A percentile compares a stretch with the other conserved stretches of the same genome.
phyloP scores from a whole-genome alignment of 2,113 vertebrate species.

The Bambusicola thoracicus region DNA sequence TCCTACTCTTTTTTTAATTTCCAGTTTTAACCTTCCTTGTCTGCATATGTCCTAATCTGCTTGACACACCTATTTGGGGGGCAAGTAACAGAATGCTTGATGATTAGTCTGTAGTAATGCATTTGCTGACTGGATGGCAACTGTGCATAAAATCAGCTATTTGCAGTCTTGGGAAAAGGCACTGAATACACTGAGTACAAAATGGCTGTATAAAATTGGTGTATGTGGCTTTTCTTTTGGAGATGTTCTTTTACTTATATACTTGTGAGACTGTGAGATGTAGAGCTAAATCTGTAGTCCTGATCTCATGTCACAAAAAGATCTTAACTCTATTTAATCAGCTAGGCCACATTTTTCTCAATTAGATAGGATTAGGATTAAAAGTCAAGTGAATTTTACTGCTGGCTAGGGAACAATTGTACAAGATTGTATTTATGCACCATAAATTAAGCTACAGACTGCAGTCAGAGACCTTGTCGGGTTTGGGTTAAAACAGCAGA shows the following conservation, averaged over 20 bases:
- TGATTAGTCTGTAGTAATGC: neutral
- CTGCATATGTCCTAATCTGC: neutral
- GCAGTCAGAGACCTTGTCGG: neutral
- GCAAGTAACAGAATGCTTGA: neutral
- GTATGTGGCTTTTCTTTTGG: neutral
- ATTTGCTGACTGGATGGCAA: neutral
- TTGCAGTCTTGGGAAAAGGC: neutral
- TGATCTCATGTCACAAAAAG: neutral
- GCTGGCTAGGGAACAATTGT: neutral
- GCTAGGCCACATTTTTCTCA: neutral
- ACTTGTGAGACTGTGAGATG: neutral
- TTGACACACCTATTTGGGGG: neutral
- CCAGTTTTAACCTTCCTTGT: neutral
- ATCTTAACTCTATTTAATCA: neutral
- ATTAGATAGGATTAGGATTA: neutral
- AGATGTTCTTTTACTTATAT: neutral
- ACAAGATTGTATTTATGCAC: neutral
- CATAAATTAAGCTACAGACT: neutral
- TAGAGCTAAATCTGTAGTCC: neutral
- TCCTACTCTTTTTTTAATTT: neutral
- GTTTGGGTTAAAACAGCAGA: neutral
- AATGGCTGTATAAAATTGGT: neutral
- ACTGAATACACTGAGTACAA: neutral
- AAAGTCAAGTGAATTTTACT: neutral
- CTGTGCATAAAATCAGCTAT: neutral